phyloP scores from a whole-genome alignment of 2,113 vertebrate genomes.

The Eretmochelys imbricata region DNA sequence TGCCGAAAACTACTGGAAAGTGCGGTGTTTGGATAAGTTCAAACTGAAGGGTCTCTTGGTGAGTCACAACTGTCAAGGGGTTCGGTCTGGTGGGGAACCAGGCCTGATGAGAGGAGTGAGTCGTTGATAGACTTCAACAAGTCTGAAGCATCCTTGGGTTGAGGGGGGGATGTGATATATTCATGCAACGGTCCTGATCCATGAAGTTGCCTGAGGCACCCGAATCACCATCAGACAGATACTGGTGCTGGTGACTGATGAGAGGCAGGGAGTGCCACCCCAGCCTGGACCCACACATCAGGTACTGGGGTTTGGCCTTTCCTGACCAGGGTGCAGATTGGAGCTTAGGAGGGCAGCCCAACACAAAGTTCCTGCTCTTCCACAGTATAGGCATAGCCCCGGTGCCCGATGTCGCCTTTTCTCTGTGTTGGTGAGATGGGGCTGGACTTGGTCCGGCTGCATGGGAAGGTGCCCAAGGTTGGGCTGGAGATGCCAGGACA shows the following conservation, averaged over 20 bases:
- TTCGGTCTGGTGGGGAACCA: not conserved
- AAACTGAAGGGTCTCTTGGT: not conserved
- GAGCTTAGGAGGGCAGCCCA: not conserved
- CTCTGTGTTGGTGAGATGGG: not conserved
- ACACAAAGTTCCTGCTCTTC: not conserved
- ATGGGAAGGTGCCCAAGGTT: not conserved
- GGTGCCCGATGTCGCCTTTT: not conserved
- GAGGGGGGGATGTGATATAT: too few species aligned
- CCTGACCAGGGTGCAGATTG: not conserved
- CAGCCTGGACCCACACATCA: too few species aligned
- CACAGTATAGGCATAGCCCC: not conserved
- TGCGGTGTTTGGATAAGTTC: not conserved
- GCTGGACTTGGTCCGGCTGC: not conserved
- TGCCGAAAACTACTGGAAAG: not conserved
- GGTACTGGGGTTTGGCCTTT: not conserved
- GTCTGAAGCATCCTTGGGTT: not conserved
- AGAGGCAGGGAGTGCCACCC: not conserved
- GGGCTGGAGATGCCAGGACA: not conserved
- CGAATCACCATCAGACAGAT: not conserved
- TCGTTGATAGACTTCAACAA: not conserved
- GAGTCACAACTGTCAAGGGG: not conserved
- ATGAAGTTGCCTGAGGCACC: too few species aligned
- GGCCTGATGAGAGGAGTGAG: not conserved
- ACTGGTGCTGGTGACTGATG: not conserved
- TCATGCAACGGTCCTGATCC: too few species aligned